Base-by-base conservation (phyloP, 2,888 invertebrate species). In the Acleris sparsana region DNA sequence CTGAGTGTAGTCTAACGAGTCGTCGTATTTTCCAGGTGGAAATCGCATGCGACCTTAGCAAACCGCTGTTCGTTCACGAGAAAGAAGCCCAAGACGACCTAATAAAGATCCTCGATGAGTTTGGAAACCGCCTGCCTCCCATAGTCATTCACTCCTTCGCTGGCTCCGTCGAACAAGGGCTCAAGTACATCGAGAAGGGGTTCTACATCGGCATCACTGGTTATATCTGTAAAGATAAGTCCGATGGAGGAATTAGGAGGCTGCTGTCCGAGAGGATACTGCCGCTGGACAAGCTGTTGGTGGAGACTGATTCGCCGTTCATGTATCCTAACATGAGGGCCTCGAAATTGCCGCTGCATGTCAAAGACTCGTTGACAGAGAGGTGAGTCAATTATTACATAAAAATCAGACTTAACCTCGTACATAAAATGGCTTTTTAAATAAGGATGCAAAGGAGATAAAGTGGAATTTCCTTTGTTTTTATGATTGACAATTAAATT, bases 251-350 rank as follows among this genome's bases (percentile, higher is more conserved):
- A 13, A 96, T 99, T 4, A 93, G 98, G 62, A 95, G 97, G 81
- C 89, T 98, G 69, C 85, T 99, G 46, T 96, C 97, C 44, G 96
- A 96, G 78, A 95, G 96, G 62, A 93, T 95, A 61, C 93, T 98
- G 77, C 97, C 98, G 0, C 82, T 99, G 72, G 97, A 98, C 76
- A 94, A 95, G 82, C 87, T 98, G 74, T 87, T 99, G 66, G 96
- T 99, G 5, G 98, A 98, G 88, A 98, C 98, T 0, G 98, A 99
- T 88, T 96, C 98, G 0, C 98, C 99, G 2, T 99, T 98, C 82
- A 98, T 98, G 98, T 99, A 97, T 86, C 98, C 98, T 3, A 97
- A 99, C 86, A 97, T 97, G 70, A 94, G 98, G 80, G 98, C 98
- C 69, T 97, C 98, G 39, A 98, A 98, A 86, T 89, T 99, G 80